Conservation (phyloP, 2,888 invertebrate genomes). For the Flexamia atlantica region DNA sequence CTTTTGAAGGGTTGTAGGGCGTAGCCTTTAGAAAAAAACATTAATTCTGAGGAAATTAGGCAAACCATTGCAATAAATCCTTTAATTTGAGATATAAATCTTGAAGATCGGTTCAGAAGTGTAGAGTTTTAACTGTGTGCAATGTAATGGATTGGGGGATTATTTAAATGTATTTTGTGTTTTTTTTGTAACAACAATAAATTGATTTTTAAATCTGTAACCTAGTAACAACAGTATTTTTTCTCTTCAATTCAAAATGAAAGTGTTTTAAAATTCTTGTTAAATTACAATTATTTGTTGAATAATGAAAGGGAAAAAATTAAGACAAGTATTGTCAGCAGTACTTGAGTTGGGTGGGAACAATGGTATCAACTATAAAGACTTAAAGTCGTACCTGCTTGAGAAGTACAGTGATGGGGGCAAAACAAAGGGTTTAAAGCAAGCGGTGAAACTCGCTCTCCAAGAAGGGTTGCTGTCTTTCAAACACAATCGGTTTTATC, state of each 20-base stretch:
- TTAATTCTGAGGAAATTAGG: no score
- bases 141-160: no score
- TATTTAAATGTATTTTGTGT: no score
- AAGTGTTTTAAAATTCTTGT: neutral
- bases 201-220: neutral
- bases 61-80: no score
- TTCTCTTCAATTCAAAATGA: neutral
- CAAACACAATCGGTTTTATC: neutral
- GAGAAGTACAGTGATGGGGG: neutral
- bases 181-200: neutral
- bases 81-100: no score
- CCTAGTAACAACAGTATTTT: constrained; percentile 5
- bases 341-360: neutral
- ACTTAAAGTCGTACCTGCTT: neutral
- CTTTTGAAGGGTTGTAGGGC: no score
- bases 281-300: neutral
- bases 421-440: neutral
- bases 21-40: no score
- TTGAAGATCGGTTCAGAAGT: no score
- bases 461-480: neutral
- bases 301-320: neutral
- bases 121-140: no score
- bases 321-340: neutral
- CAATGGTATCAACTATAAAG: neutral
- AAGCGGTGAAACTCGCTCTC: neutral